Percentiles rank a stretch among this genome's conserved stretches.
phyloP scores from a whole-genome alignment of 1,140 invertebrate species.

The Drosophila seguyi region DNA sequence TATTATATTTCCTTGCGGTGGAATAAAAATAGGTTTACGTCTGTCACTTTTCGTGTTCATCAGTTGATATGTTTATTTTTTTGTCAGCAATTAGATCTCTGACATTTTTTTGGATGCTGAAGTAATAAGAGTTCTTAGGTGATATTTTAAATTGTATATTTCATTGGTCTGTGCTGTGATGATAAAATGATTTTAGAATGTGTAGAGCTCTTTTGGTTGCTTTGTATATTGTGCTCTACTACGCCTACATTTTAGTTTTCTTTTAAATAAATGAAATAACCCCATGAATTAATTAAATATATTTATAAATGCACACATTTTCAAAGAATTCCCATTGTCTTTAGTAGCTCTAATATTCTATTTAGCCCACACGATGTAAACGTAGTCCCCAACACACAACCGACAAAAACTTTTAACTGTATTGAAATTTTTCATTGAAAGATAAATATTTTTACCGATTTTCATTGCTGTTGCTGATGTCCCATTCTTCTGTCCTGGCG shows the following conservation, averaged over 20 bases:
- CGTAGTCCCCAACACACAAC: neutral
- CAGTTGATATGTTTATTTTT: neutral
- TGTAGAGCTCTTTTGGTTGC: too few relatives aligned
- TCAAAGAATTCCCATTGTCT: neutral
- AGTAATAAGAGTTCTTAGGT: neutral
- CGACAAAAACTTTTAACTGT: slow-evolving; percentile 1
- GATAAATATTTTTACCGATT: slow-evolving; percentile 4
- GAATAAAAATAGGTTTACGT: neutral
- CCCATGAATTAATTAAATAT: neutral
- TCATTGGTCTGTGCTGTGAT: too few relatives aligned
- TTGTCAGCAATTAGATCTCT: neutral
- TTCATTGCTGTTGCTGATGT: neutral
- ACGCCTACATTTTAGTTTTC: too few relatives aligned
- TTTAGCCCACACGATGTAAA: neutral
- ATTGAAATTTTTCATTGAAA: slow-evolving; percentile 24
- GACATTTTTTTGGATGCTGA: neutral
- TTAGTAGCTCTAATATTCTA: neutral
- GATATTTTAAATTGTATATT: neutral
- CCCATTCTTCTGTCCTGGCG: neutral
- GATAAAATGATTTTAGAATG: too few relatives aligned
- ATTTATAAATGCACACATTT: neutral
- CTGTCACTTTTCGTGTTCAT: neutral
- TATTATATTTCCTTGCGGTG: neutral
- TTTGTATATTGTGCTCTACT: too few relatives aligned
- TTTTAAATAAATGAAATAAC: too few relatives aligned